These are phyloP conservation scores for Cherax destructor DNA, from an alignment of 1,140 invertebrate genomes.

Conservation along the genomic window DNA sequence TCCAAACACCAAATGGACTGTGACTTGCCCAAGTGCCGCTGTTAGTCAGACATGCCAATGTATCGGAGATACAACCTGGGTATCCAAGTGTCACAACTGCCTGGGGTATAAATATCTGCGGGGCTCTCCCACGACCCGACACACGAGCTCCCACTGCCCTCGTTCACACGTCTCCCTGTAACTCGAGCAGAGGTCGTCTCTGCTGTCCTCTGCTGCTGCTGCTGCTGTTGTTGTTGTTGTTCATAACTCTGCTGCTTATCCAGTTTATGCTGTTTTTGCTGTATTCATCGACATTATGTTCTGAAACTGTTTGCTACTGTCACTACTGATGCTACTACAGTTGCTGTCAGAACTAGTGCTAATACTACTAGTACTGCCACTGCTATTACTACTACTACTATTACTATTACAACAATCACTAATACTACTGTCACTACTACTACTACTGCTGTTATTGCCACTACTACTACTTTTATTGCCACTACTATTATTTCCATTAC, in stretches of 20 bases:
- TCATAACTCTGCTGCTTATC: too few species aligned
- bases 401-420: too few species aligned
- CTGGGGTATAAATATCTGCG: constrained; percentile 23
- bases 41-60: background rate
- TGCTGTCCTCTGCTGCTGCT: background rate
- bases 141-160: constrained; percentile 3
- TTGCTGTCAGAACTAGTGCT: background rate
- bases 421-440: background rate
- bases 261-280: too few species aligned
- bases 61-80: background rate
- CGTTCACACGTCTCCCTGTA: constrained; percentile 28
- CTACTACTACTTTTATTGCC: background rate
- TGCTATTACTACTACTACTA: too few species aligned
- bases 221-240: too few species aligned
- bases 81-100: constrained; percentile 14
- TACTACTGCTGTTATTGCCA: background rate
- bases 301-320: background rate
- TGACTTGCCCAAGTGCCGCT: background rate
- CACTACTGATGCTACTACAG: background rate
- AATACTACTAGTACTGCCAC: too few species aligned
- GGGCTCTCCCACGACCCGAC: constrained; percentile 16
- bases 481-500: background rate
- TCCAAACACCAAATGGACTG: background rate
- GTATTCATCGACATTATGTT: too few species aligned
- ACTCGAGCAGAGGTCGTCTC: constrained; percentile 9